Evolutionary conservation across 2,797 vertebrate genomes (phyloP), one percentile per base, ranked within the genome.

Genomic region (Anabacerthia variegaticeps): DNA sequence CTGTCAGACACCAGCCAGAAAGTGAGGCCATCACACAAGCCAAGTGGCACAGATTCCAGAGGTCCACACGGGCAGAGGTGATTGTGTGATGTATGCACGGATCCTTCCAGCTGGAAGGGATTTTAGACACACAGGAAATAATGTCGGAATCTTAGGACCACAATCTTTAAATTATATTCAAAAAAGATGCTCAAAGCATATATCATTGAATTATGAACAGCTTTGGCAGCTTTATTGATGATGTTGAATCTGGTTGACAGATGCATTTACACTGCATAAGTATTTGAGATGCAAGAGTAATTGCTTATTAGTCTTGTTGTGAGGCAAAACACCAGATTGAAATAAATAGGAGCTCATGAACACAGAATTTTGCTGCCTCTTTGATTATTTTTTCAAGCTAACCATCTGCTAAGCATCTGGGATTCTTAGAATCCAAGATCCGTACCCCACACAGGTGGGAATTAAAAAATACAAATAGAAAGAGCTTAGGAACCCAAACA

Each of bases 311-410:
- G 96, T 97, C 96, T 96, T 95, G 97, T 97, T 96, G 96, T 82
- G 95, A 97, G 96, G 97, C 95, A 97, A 97, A 97, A 97, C 96
- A 97, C 96, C 97, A 97, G 97, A 97, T 95, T 97, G 97, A 94
- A 97, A 95, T 95, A 97, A 97, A 97, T 96, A 95, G 94, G 94
- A 95, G 91, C 91, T 94, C 92, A 86, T 94, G 94, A 96, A 95
- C 88, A 96, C 85, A 91, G 89, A 87, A 94, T 97, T 96, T 95
- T 95, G 95, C 97, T 96, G 96, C 86, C 96, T 97, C 93, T 96
- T 87, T 92, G 94, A 95, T 94, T 97, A 96, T 96, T 96, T 97
- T 96, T 93, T 92, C 95, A 82, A 96, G 93, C 95, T 97, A 94
- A 94, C 97, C 97, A 97, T 97, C 97, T 97, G 97, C 96, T 96